Conservation (phyloP, 2,113 vertebrate species). For the Todiramphus saurophagus region DNA sequence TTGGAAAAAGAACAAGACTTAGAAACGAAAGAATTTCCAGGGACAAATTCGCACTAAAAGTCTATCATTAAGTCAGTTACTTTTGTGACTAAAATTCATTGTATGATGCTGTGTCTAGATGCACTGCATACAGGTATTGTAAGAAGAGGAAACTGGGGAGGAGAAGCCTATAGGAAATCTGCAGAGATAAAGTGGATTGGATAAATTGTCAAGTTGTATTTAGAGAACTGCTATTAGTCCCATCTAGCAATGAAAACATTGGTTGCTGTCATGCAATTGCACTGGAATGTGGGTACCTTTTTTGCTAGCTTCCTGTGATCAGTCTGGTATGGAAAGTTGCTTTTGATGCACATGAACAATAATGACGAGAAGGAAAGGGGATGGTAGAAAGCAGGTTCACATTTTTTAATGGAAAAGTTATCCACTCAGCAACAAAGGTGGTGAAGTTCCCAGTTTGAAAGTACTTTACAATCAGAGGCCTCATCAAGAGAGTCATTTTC, state of each 20-base stretch:
- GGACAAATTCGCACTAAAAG: neutral
- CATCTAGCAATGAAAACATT: constrained; percentile 26
- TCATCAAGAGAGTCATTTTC: constrained; percentile 76
- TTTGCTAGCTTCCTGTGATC: neutral
- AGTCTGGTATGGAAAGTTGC: neutral
- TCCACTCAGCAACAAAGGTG: constrained; percentile 71
- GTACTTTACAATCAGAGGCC: constrained; percentile 76
- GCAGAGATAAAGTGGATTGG: neutral
- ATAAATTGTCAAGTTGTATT: constrained; percentile 8
- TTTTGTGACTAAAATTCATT: neutral
- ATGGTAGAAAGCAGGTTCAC: constrained; percentile 50
- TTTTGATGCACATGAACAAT: neutral
- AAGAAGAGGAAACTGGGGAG: neutral
- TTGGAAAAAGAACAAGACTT: neutral
- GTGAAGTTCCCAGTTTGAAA: constrained; percentile 74
- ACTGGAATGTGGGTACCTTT: neutral
- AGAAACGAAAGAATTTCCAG: neutral
- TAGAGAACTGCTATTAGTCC: constrained; percentile 15
- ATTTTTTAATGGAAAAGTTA: constrained; percentile 71
- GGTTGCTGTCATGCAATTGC: neutral
- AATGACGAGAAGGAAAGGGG: constrained; percentile 26
- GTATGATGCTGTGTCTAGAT: neutral
- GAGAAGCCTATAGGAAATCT: neutral
- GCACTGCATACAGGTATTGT: neutral
- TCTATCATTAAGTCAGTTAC: neutral